Percentiles rank a stretch among this genome's conserved stretches.
phyloP scores from a whole-genome alignment of 2,797 vertebrate species.

The Chromobotia macracanthus region DNA sequence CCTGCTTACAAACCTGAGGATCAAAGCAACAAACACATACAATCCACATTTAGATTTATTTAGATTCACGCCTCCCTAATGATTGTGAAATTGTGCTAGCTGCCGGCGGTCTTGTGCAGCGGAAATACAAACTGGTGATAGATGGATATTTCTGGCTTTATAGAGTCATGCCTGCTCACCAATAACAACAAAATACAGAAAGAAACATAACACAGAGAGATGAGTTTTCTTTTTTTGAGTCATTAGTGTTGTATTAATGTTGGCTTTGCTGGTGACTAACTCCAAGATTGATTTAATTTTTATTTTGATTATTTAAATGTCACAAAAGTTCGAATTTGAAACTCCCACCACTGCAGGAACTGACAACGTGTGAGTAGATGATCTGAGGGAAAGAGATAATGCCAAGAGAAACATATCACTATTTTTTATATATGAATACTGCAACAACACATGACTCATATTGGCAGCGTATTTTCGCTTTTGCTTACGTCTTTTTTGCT shows the following conservation, averaged over 20 bases:
- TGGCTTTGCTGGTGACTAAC: slow-evolving; percentile 14
- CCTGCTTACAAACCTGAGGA: slow-evolving; percentile 27
- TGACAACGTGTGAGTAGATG: slow-evolving; percentile 20
- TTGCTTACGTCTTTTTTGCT: slow-evolving; percentile 1
- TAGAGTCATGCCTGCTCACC: slow-evolving; percentile 20
- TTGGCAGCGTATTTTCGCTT: slow-evolving; percentile 22
- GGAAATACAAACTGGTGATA: slow-evolving; percentile 36
- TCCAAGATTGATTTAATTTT: slow-evolving; percentile 5
- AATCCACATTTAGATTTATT: slow-evolving; percentile 42
- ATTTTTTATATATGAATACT: slow-evolving; percentile 2
- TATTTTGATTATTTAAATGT: slow-evolving; percentile 12
- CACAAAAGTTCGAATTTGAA: slow-evolving; percentile 14
- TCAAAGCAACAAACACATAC: slow-evolving; percentile 36
- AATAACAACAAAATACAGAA: slow-evolving; percentile 7
- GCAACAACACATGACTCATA: slow-evolving; percentile 27
- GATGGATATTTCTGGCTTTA: slow-evolving; percentile 29
- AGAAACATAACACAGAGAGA: not conserved
- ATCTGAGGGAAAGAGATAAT: slow-evolving; percentile 13
- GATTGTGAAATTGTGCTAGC: slow-evolving; percentile 48
- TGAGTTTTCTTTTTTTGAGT: not conserved
- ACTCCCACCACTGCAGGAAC: slow-evolving; percentile 28
- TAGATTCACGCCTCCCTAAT: slow-evolving; percentile 46
- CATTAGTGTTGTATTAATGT: not conserved
- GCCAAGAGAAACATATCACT: slow-evolving; percentile 54
- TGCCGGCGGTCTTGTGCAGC: slow-evolving; percentile 37